A percentile compares a stretch with the other conserved stretches of the same genome.
Conservation (phyloP, 2,113 vertebrate species). For the Pleuronectes platessa region DNA sequence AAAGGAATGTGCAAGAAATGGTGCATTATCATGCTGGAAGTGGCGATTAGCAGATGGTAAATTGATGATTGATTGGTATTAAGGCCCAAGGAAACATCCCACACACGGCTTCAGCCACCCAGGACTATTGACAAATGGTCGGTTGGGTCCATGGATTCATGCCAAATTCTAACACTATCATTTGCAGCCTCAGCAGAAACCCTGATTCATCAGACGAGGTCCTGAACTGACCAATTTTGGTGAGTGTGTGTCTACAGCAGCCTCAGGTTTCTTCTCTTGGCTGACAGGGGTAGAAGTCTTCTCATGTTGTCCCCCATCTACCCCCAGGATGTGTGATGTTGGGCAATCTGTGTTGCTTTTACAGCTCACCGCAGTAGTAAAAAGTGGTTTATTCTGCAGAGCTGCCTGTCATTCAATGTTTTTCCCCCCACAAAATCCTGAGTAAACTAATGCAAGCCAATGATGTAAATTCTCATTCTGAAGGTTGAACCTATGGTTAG, state of each 20-base stretch:
- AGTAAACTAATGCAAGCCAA: too few species aligned
- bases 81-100: background rate
- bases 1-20: conserved; percentile 7
- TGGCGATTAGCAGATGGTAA: background rate
- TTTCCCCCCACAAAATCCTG: too few species aligned
- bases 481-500: too few species aligned
- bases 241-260: background rate
- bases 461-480: too few species aligned
- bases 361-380: too few species aligned
- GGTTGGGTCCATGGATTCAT: background rate
- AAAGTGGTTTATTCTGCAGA: too few species aligned
- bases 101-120: background rate
- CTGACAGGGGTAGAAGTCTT: background rate
- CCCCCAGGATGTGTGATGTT: too few species aligned
- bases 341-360: too few species aligned
- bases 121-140: background rate
- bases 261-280: background rate
- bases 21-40: background rate
- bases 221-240: background rate
- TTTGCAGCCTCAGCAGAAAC: background rate
- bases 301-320: background rate
- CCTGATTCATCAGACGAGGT: too few species aligned
- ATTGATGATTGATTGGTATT: background rate
- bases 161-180: background rate
- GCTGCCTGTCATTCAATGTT: too few species aligned